Conservation (phyloP, 2,113 vertebrate species). For the Bucco capensis region DNA sequence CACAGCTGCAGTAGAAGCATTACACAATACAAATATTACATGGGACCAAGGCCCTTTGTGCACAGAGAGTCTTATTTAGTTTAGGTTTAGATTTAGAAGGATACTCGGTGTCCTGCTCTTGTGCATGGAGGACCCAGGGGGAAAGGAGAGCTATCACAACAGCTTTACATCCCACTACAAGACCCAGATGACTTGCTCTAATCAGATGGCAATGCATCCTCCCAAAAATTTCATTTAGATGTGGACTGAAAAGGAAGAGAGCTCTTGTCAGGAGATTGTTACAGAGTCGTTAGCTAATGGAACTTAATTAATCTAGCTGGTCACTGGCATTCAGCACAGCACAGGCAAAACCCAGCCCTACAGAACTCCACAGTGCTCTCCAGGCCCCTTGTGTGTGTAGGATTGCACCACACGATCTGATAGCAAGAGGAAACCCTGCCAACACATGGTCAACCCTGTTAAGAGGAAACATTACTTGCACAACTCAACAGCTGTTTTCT, state of each 20-base stretch:
- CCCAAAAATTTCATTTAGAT: background rate
- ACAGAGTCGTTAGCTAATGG: background rate
- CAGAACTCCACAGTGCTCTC: background rate
- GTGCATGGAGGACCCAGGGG: background rate
- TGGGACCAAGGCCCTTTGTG: background rate
- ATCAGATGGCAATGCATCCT: background rate
- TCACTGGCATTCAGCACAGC: background rate
- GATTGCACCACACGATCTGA: background rate
- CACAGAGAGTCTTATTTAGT: accelerated
- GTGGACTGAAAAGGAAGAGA: background rate
- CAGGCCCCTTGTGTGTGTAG: background rate
- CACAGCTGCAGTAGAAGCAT: background rate
- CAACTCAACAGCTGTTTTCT: background rate
- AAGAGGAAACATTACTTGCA: background rate
- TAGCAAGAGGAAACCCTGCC: constrained; percentile 36
- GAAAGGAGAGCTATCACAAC: background rate
- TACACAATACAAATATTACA: background rate
- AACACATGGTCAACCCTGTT: constrained; percentile 25
- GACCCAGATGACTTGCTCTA: background rate
- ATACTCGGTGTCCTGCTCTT: background rate
- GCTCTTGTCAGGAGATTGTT: background rate
- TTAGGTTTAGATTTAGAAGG: background rate
- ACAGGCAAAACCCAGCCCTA: background rate
- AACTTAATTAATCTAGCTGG: background rate
- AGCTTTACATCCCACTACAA: background rate